Percentiles rank a stretch among this genome's conserved stretches.
Evolutionary conservation across 2,797 vertebrate genomes (phyloP).

Genomic region (Gastrophryne carolinensis): DNA sequence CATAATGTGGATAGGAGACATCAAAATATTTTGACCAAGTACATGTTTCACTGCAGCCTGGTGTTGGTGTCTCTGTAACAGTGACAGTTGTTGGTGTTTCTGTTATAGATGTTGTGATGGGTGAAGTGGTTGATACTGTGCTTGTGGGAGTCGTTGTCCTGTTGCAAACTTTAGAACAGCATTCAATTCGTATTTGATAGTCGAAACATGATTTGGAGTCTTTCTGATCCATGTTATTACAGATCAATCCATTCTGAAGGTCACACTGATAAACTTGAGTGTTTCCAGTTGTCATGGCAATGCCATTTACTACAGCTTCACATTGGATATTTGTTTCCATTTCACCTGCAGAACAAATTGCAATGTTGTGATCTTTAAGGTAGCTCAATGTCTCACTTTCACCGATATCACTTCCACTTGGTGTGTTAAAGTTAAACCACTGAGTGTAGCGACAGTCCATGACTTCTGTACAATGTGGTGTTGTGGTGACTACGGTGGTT

Average conservation of each 20-base stretch:
- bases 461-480: background rate
- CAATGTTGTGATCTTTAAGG: too few species aligned
- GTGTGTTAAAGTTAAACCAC: slow-evolving; percentile 22
- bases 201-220: slow-evolving; percentile 67
- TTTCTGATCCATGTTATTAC: slow-evolving; percentile 51
- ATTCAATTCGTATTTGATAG: slow-evolving; percentile 73
- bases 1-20: too few species aligned
- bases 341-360: background rate
- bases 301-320: background rate
- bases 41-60: too few species aligned
- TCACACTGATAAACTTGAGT: slow-evolving; percentile 14
- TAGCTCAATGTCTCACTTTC: too few species aligned
- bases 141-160: background rate
- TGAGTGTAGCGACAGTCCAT: slow-evolving; percentile 16
- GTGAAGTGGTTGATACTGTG: background rate
- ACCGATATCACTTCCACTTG: too few species aligned
- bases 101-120: background rate
- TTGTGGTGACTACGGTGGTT: too few species aligned
- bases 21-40: too few species aligned
- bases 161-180: slow-evolving; percentile 59
- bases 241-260: slow-evolving; percentile 6
- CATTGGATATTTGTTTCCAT: background rate
- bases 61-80: background rate
- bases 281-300: background rate
- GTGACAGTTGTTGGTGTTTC: background rate